Base-by-base conservation (phyloP, 2,888 invertebrate genomes). In the Caenorhabditis plicata region DNA sequence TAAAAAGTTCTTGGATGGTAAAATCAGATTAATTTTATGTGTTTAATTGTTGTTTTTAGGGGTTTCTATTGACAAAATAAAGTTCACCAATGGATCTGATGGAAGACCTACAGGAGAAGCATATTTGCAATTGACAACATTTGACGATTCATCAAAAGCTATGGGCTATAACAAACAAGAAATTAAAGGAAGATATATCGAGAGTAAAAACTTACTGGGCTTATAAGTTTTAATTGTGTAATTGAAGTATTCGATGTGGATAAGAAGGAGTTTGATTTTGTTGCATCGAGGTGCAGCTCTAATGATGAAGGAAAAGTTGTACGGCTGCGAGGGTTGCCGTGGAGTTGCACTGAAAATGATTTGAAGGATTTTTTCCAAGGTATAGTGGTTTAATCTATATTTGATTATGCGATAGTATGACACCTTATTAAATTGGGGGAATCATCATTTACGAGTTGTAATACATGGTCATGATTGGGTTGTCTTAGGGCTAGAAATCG, bases 71-170 rank as follows among this genome's bases (percentile, higher is more conserved):
- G 50, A 41, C 52, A 42, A 47, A 22, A 33, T 55, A 2, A 58
- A 58, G 27, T 51, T 58, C 4, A 29, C 45, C 4, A 22, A 26
- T 5, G 26, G 26, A 13, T 27, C 31, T 3, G 67, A 72, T 32
- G 75, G 75, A 3, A 51, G 72, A n/a, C 62, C 77, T 1, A 69
- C 57, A 22, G 77, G 77, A n/a, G 77, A 77, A 44, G 73, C 66
- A 7, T 75, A 68, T 47, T 66, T 69, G 23, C 58, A 67, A 44
- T 56, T 74, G 31, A 44, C 45, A 11, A 54, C 23, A 5, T 35
- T 31, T 0, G 66, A 64, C 13, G 71, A 74, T 44, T 64, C 68
- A 2, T 36, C 43, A 9, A 32, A 46, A 13, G 75, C 73, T 15
- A 56, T 75, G 41, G 43, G 53, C 23, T 63, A 62, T 29, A 57